Evolutionary conservation across 2,113 vertebrate species (phyloP).

Genomic region (Mus pahari): DNA sequence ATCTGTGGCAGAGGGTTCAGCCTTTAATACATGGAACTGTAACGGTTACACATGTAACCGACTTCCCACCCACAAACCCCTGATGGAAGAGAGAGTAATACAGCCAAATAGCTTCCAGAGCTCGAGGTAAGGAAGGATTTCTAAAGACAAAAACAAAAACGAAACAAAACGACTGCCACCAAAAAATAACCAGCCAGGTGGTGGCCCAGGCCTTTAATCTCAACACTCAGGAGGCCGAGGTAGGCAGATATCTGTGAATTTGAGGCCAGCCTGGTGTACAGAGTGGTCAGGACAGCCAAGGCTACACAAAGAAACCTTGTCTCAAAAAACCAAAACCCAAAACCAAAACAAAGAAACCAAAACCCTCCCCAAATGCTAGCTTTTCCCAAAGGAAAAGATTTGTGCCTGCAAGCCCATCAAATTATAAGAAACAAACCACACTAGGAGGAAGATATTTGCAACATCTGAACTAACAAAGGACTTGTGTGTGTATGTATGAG

Average conservation of each 20-base stretch:
- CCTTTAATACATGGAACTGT: no score
- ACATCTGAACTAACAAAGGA: neutral
- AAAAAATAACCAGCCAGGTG: neutral
- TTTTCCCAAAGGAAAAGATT: neutral
- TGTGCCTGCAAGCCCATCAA: neutral
- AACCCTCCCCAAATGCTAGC: neutral
- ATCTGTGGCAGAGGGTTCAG: neutral
- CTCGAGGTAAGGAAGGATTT: neutral
- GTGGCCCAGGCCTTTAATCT: neutral
- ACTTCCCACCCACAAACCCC: neutral
- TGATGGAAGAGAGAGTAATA: neutral
- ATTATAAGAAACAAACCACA: neutral
- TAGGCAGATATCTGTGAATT: neutral
- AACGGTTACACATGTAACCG: neutral
- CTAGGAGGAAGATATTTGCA: neutral
- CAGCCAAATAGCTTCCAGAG: neutral
- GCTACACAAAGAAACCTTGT: neutral
- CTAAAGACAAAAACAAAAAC: neutral
- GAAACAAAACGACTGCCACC: neutral
- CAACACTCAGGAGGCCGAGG: neutral
- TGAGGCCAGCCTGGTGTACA: neutral
- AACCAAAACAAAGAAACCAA: neutral
- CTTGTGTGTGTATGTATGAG: neutral
- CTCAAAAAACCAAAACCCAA: no score
- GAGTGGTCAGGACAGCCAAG: no score